Evolutionary conservation across 2,797 vertebrate species (phyloP).

Genomic region (Sciaenops ocellatus): DNA sequence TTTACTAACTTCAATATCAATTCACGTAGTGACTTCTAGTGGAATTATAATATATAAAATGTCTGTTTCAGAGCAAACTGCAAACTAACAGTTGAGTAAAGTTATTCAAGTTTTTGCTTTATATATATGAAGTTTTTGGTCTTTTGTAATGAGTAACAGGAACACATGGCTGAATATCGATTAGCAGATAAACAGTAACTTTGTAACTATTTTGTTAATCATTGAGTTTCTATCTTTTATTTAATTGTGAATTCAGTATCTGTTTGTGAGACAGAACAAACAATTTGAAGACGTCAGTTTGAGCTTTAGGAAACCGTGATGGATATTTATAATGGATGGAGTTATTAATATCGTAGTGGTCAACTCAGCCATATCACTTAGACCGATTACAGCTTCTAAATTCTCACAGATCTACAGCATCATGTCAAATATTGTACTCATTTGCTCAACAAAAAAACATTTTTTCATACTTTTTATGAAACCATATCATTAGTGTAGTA

Average conservation of each 20-base stretch:
- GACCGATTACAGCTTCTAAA: neutral
- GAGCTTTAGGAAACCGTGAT: neutral
- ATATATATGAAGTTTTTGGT: neutral
- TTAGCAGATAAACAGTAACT: neutral
- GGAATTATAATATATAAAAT: neutral
- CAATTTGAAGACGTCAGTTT: neutral
- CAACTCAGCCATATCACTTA: neutral
- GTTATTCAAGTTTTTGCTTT: neutral
- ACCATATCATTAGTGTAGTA: neutral
- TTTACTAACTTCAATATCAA: too few relatives aligned
- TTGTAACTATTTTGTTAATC: neutral
- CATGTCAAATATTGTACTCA: neutral
- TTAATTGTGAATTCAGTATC: neutral
- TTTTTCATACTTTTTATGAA: neutral
- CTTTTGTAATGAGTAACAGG: neutral
- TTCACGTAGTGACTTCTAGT: neutral
- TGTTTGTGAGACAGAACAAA: neutral
- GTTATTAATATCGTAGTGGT: neutral
- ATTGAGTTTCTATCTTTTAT: neutral
- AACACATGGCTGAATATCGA: neutral
- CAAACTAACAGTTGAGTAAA: too few relatives aligned
- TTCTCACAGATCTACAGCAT: neutral
- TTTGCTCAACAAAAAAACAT: neutral
- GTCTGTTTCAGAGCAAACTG: neutral
- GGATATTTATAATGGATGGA: neutral